Evolutionary conservation across 1,140 invertebrate genomes (phyloP).

Genomic region (Leptinotarsa defecta): DNA sequence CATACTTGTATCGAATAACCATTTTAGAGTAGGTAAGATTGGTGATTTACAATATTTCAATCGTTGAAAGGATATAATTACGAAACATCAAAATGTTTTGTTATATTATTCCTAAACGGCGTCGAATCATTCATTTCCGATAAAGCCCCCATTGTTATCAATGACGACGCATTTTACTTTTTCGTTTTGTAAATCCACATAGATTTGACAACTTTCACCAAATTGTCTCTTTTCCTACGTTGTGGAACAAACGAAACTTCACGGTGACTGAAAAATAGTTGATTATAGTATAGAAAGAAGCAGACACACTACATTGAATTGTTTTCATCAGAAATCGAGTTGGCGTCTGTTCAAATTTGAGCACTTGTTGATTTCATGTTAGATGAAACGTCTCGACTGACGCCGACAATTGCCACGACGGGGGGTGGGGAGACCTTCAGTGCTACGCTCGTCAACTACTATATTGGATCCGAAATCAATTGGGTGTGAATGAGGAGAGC

Average conservation of each 20-base stretch:
- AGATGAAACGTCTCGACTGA: neutral
- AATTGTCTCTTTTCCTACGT: neutral
- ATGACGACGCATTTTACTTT: too few species aligned
- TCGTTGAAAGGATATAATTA: too few species aligned
- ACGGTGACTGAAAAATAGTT: neutral
- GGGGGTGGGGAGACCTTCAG: neutral
- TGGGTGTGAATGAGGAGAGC: conserved; percentile 9
- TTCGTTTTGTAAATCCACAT: too few species aligned
- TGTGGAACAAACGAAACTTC: neutral
- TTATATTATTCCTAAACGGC: too few species aligned
- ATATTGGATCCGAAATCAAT: conserved; percentile 10
- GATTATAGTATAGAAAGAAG: neutral
- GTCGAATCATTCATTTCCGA: too few species aligned
- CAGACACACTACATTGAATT: conserved; percentile 9
- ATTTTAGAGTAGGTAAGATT: too few species aligned
- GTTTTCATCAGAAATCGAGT: conserved; percentile 18
- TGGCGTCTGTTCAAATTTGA: conserved; percentile 6
- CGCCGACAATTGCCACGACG: neutral
- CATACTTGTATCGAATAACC: too few species aligned
- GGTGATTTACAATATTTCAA: too few species aligned
- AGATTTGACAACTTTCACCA: too few species aligned
- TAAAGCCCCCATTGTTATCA: too few species aligned
- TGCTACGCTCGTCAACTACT: conserved; percentile 1
- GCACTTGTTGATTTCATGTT: conserved; percentile 17
- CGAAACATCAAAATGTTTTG: too few species aligned